Conservation (phyloP, 1,140 invertebrate genomes). For the Lerema accius region DNA sequence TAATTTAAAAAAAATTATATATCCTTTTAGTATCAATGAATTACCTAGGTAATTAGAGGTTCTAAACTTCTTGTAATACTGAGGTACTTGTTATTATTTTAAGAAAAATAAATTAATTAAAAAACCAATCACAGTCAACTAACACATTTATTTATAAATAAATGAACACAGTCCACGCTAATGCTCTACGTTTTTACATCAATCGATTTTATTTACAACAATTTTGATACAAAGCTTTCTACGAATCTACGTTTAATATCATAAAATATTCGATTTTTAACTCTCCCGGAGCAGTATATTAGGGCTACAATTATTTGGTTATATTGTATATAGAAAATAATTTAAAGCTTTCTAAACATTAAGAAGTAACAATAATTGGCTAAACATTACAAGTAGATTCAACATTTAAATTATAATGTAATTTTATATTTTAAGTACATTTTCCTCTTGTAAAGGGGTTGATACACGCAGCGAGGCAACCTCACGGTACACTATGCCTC, state of each 20-base stretch:
- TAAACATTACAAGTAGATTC: too few relatives aligned
- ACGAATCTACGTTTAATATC: constrained; percentile 41
- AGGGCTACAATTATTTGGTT: constrained; percentile 34
- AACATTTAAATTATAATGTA: too few relatives aligned
- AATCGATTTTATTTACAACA: constrained; percentile 46
- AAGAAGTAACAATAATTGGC: neutral
- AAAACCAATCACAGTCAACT: constrained; percentile 41
- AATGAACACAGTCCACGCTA: constrained; percentile 77
- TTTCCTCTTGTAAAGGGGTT: too few relatives aligned
- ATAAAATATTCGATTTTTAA: constrained; percentile 59
- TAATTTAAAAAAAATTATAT: too few relatives aligned
- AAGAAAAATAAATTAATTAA: constrained; percentile 7
- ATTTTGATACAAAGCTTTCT: constrained; percentile 44
- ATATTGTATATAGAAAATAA: constrained; percentile 20
- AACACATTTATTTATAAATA: constrained; percentile 76
- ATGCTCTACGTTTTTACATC: constrained; percentile 40
- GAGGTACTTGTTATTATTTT: too few relatives aligned
- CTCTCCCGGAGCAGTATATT: constrained; percentile 64
- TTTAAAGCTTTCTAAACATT: constrained; percentile 4
- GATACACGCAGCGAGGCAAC: neutral
- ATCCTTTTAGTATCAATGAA: too few relatives aligned
- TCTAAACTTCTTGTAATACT: too few relatives aligned
- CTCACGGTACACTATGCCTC: too few relatives aligned
- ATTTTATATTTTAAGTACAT: too few relatives aligned
- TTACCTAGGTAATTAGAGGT: too few relatives aligned